A percentile compares a stretch with the other conserved stretches of the same genome.
phyloP scores from a whole-genome alignment of 2,888 invertebrate genomes.

The Tyria jacobaeae region DNA sequence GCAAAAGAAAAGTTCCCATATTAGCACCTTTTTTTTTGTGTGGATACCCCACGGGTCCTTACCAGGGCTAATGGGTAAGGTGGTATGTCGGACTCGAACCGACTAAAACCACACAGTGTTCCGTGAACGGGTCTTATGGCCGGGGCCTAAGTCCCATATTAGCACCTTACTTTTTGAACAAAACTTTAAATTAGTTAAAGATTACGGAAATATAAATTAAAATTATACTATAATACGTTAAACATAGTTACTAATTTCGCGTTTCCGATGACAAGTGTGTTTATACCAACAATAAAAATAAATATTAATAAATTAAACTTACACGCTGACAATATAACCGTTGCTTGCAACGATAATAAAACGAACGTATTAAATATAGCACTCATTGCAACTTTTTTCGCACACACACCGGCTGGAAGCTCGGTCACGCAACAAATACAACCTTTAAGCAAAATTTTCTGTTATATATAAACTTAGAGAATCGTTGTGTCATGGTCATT shows the following conservation, averaged over 20 bases:
- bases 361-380: conserved; percentile 45
- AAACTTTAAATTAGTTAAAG: not conserved
- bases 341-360: conserved; percentile 49
- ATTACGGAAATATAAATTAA: not conserved
- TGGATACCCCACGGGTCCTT: no score
- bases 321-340: conserved; percentile 55
- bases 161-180: not conserved
- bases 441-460: conserved; percentile 24
- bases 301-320: conserved; percentile 45
- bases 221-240: not conserved
- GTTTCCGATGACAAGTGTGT: no score
- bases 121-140: no score
- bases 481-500: conserved; percentile 50
- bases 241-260: not conserved
- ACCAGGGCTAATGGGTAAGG: no score
- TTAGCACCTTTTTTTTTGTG: no score
- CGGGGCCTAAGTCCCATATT: no score
- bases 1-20: no score
- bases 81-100: no score
- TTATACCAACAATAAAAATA: no score
- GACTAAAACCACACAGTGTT: no score
- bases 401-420: conserved; percentile 50
- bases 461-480: conserved; percentile 57
- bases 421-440: conserved; percentile 49
- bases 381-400: conserved; percentile 52